Conservation (phyloP, 1,140 invertebrate species). For the Drosophila pseudoobscura region DNA sequence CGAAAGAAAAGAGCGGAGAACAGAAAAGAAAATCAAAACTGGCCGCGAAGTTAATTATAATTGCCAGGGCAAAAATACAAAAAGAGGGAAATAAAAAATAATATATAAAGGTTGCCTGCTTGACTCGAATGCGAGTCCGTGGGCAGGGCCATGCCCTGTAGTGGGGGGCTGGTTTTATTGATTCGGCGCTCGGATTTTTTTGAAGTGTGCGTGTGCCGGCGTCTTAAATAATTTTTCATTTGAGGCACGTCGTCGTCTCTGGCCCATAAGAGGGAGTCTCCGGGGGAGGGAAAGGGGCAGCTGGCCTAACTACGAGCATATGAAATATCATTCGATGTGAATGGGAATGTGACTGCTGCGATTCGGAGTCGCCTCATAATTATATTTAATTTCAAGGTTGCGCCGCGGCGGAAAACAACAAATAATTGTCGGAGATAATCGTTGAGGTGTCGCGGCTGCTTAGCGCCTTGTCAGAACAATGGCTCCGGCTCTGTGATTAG, state of each 20-base stretch:
- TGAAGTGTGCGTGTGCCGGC: slow-evolving; percentile 70
- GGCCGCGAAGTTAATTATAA: slow-evolving; percentile 80
- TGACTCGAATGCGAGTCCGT: slow-evolving; percentile 21
- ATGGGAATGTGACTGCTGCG: slow-evolving; percentile 48
- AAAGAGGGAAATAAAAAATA: slow-evolving; percentile 22
- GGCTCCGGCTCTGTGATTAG: slow-evolving; percentile 46
- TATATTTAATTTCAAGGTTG: slow-evolving; percentile 81
- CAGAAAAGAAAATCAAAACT: slow-evolving; percentile 70
- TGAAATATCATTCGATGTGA: slow-evolving; percentile 72
- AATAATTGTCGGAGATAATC: slow-evolving; percentile 67
- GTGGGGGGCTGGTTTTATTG: slow-evolving; percentile 61
- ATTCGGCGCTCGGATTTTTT: slow-evolving; percentile 67
- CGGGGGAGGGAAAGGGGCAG: slow-evolving; percentile 1
- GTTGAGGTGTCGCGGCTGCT: slow-evolving; percentile 62
- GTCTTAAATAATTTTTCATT: slow-evolving; percentile 77
- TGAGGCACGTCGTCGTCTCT: slow-evolving; percentile 58
- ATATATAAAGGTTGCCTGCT: slow-evolving; percentile 43
- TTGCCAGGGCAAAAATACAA: slow-evolving; percentile 74
- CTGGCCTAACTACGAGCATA: slow-evolving; percentile 41
- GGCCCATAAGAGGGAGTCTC: too few species aligned
- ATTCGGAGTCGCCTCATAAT: slow-evolving; percentile 63
- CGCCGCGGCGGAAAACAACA: slow-evolving; percentile 61
- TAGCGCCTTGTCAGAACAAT: slow-evolving; percentile 78
- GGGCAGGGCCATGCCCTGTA: slow-evolving; percentile 32
- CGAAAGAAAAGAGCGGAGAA: slow-evolving; percentile 12